Evolutionary conservation across 2,888 invertebrate species (phyloP).

Genomic region (Phalera bucephala): DNA sequence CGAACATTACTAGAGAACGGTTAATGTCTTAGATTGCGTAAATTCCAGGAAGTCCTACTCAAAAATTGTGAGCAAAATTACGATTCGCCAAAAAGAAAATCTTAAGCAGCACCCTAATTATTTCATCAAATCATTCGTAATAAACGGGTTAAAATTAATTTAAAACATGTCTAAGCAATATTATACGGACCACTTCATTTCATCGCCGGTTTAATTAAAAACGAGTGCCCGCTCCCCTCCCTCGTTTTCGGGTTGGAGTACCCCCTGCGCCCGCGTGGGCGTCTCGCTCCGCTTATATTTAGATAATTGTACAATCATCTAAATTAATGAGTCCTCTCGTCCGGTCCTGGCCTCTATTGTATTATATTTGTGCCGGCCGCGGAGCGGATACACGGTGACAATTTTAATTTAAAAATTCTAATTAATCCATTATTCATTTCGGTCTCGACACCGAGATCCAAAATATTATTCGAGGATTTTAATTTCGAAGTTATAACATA

Average conservation of each 20-base stretch:
- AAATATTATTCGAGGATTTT: slow-evolving; percentile 36
- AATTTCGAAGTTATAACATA: slow-evolving; percentile 26
- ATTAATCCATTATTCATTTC: slow-evolving; percentile 51
- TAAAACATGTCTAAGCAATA: slow-evolving; percentile 83
- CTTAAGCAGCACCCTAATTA: slow-evolving; percentile 28
- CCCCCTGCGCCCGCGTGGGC: slow-evolving; percentile 71
- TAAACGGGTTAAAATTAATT: slow-evolving; percentile 77
- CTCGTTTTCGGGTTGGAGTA: slow-evolving; percentile 76
- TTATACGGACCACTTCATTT: slow-evolving; percentile 83
- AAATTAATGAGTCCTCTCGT: slow-evolving; percentile 82
- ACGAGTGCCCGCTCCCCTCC: slow-evolving; percentile 80
- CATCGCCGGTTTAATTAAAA: slow-evolving; percentile 83
- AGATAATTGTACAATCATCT: slow-evolving; percentile 84
- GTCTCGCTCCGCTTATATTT: slow-evolving; percentile 82
- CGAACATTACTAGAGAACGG: neutral
- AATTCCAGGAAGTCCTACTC: neutral
- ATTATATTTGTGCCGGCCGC: slow-evolving; percentile 66
- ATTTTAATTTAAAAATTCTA: slow-evolving; percentile 62
- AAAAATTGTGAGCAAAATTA: neutral
- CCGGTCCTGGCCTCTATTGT: slow-evolving; percentile 77
- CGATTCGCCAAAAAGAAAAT: neutral
- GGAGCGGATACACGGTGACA: slow-evolving; percentile 66
- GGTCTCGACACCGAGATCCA: slow-evolving; percentile 34
- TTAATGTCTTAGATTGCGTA: neutral
- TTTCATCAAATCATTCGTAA: slow-evolving; percentile 58